Conservation (phyloP, 2,888 invertebrate species). For the Drosophila nr. perissopoda region DNA sequence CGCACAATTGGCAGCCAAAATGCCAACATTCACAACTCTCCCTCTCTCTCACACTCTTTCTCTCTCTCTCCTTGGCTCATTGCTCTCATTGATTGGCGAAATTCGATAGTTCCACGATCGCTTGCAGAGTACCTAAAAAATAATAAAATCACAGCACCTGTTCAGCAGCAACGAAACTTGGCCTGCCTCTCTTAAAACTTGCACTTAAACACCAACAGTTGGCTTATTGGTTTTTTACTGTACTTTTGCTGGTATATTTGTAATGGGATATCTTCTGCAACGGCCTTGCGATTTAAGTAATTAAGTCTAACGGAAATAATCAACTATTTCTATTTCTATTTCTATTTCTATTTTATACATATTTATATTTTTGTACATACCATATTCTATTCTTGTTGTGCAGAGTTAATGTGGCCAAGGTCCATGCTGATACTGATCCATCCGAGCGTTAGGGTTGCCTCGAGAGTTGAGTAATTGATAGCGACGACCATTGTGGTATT, state of each 20-base stretch:
- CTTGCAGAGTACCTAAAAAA: conserved; percentile 3
- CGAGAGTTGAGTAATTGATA: conserved; percentile 59
- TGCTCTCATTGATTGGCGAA: conserved; percentile 65
- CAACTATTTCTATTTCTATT: conserved; percentile 47
- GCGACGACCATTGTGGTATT: conserved; percentile 55
- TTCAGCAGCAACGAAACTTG: conserved; percentile 31
- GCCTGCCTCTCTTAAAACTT: conserved; percentile 18
- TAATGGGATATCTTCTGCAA: conserved; percentile 48
- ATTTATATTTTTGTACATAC: conserved; percentile 1
- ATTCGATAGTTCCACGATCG: conserved; percentile 59
- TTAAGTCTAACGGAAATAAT: conserved; percentile 72
- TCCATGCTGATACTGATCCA: conserved; percentile 71
- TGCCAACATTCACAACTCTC: conserved; percentile 73
- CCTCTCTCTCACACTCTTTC: conserved; percentile 45
- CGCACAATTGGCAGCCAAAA: conserved; percentile 77
- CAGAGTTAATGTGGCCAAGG: conserved; percentile 73
- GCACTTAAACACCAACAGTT: conserved; percentile 35
- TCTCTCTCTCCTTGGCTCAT: conserved; percentile 35
- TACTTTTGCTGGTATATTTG: conserved; percentile 28
- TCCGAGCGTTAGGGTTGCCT: conserved; percentile 61
- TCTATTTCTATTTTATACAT: conserved; percentile 6
- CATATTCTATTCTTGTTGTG: conserved; percentile 21
- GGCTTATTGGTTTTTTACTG: conserved; percentile 14
- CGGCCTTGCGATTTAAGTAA: conserved; percentile 62
- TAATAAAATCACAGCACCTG: conserved; percentile 40